Base-by-base conservation (phyloP, 2,113 vertebrate species). In the Coryphaenoides rupestris region DNA sequence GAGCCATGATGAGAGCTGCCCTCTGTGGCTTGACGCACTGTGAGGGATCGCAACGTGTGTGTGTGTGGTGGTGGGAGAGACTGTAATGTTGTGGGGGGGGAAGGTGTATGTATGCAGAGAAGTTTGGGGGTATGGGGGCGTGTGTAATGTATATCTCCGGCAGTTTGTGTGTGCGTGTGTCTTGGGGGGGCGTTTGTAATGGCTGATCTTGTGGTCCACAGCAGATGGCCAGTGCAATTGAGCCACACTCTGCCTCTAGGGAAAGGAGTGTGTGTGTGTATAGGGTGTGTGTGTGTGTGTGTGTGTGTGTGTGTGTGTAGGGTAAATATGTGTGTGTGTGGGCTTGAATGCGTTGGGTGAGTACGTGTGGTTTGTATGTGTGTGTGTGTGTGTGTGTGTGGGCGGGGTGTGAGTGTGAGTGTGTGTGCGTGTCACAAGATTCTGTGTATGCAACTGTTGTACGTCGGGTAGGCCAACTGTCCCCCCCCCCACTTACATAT, bases 391-490 rank as follows among this genome's bases (percentile, higher is more conserved):
- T 58, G 56, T 49, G 57, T 66, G 54, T 52, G 56, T 60, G 74
- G n/a, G n/a, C n/a, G n/a, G n/a, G n/a, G n/a, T 10, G 66, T 66
- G 66, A 61, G 58, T 47, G 49, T 72, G 45, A 33, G 57, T 40
- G 7, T 58, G 56, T 49, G 57, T 66, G 54, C 47, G 56, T 60
- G 74, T 64, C 60, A 52, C 63, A 9, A 40, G 33, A 40, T 12
- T 40, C 33, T 12, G 33, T 24, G 75, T 61, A 52, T 80, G 50
- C 80, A 80, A 88, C 80, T 87, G 84, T 76, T 74, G 52, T 22
- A 65, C 63, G n/a, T 61, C 40, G 55, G 59, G 70, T 50, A n/a
- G 71, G 78, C 78, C 84, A 88, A 84, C 86, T 88, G 86, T 80
- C 83, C 75, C 66, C 73, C 75, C 66, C 73, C 73, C 78, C 77